Evolutionary conservation across 2,888 invertebrate species (phyloP), one percentile per base, ranked within the genome.

Genomic region (Idaea aversata): DNA sequence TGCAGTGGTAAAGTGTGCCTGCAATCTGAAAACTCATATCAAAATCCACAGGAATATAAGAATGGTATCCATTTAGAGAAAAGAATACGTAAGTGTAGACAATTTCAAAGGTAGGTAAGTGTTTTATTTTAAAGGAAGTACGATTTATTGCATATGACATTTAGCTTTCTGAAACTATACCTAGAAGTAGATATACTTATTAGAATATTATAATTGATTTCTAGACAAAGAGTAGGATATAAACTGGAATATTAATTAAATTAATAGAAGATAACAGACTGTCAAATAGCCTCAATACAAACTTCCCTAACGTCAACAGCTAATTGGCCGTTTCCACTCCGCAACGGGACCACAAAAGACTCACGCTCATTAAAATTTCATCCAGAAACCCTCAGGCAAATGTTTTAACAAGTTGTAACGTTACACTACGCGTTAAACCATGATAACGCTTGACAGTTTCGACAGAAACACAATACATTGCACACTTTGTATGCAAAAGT

Each of bases 291-390:
- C 59, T 47, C 58, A 57, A 47, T 57, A 62, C 59, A 60, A 57
- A 36, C 60, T 63, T 61, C 67, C 65, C 62, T 64, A 66, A 70
- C 66, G 69, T 67, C 57, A 68, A 62, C 57, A 59, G 61, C 82
- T 89, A 90, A 90, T 90, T 89, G 87, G 85, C 77, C 82, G 72
- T 79, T 78, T 76, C 77, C 72, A 74, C 10, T 69, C 80, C 77
- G 72, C 77, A 75, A 73, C 65, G 75, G 67, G 70, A 72, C 82
- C 85, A 82, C 86, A 84, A 84, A 84, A 82, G 77, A 72, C 77
- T 71, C 72, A 64, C 61, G 76, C 85, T 89, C 88, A 87, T 90
- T 90, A 90, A 87, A 88, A 82, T 90, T 88, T 86, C 80, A 88
- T 79, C 77, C 74, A 67, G 74, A 75, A 71, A 77, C 82, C 83